These are phyloP conservation scores for Champsocephalus gunnari DNA, from an alignment of 2,797 vertebrate species.

Conservation along the genomic window DNA sequence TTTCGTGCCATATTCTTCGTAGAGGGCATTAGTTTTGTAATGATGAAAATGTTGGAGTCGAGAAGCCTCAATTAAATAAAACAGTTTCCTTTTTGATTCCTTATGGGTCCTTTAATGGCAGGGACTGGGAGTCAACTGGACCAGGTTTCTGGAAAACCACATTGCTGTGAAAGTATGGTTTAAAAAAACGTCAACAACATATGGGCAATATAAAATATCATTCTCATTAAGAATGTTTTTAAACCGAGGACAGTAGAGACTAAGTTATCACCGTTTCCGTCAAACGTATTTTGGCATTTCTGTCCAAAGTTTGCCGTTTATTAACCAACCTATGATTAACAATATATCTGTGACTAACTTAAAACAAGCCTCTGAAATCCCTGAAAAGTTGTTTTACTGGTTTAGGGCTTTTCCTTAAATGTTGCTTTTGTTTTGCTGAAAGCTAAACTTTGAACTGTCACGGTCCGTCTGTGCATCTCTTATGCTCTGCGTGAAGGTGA, in stretches of 20 bases:
- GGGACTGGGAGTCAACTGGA: background rate
- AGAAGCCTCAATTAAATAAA: background rate
- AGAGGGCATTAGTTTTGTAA: conserved; percentile 16
- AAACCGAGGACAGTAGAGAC: background rate
- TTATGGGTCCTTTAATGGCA: background rate
- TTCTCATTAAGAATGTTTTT: too few species aligned
- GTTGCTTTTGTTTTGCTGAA: conserved; percentile 18
- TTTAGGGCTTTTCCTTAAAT: background rate
- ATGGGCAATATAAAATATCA: too few species aligned
- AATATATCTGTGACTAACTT: background rate
- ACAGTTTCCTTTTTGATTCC: background rate
- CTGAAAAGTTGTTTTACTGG: background rate
- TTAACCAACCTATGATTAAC: background rate
- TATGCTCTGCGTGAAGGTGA: background rate
- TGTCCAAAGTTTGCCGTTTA: background rate
- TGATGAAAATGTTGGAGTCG: background rate
- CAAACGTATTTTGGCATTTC: background rate
- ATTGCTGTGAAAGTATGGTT: background rate
- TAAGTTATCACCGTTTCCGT: background rate
- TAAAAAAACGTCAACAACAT: too few species aligned
- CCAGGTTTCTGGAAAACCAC: conserved; percentile 2
- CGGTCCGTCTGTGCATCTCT: background rate
- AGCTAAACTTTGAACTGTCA: background rate
- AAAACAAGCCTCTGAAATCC: background rate
- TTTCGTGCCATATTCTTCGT: conserved; percentile 43